Base-by-base conservation (phyloP, 1,140 invertebrate genomes). In the Caerostris darwini region DNA sequence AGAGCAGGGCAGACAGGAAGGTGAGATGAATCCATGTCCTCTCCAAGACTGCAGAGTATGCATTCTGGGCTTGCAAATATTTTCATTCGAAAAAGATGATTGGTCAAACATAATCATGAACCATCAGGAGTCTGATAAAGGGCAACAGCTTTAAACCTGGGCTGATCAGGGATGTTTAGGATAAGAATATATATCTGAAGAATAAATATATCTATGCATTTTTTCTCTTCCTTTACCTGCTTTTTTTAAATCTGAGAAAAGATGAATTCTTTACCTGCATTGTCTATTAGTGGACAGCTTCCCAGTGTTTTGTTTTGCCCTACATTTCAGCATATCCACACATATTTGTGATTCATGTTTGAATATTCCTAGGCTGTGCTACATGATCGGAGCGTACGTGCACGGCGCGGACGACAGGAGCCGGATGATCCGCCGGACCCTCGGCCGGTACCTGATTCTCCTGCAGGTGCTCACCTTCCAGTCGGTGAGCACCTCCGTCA, bases 341-440 rank as follows among this genome's bases (percentile, higher is more conserved):
- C 34, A 59, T 56, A 19, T n/a, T 54, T 10, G 50, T 56, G 14
- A 19, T 14, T 0, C 3, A 54, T 54, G 3, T 3, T 14, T 7
- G 56, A n/a, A n/a, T n/a, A n/a, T n/a, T 77, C 61, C 10, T 50
- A 94, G 92, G 50, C 7, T 94, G 19, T 94, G 92, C 85, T 94
- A 88, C 71, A 77, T 88, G 85, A 94, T 94, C 4, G 69, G 54
- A 14, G 92, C 92, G 1, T 94, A 94, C 85, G 95, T 95, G 2
- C 95, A 95, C 58, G 95, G 95, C 14, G 69, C 83, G 2, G 95
- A 95, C 87, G 95, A 95, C 14, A 19, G 94, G n/a, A 93, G 95
- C 34, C 82, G 95, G 3, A 88, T 95, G 69, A 94, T 95, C 34
- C 94, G 95, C 0, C 87, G 95, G 10, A 95, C 95, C 10, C 64